Base-by-base conservation (phyloP, 1,140 invertebrate genomes). In the Cherax destructor region DNA sequence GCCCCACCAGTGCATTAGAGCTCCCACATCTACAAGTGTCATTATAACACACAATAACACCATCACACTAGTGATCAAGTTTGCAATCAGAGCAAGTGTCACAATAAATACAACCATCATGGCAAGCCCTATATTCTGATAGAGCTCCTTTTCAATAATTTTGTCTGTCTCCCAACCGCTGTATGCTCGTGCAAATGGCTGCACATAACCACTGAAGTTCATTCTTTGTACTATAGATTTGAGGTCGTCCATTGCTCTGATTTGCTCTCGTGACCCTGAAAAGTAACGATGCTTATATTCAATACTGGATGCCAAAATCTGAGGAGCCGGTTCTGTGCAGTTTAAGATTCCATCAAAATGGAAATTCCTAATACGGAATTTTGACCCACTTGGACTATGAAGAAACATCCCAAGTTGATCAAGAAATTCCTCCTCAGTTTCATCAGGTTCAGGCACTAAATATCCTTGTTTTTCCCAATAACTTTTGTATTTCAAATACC, bases 1-100 rank as follows among this genome's bases (percentile, higher is more conserved):
- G 10, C 97, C 97, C 97, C 97, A 97, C 87, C 96, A 96, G 88
- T 96, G 96, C 97, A 98, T 97, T 93, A 96, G 97, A 4, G 97
- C 98, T 91, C 97, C 96, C 61, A 98, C 97, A 94, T 97, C 97
- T 49, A 95, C 95, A 94, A 97, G 95, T 3, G 97, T 98, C 92
- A 97, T 95, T 56, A 97, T 94, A 76, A 97, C 97, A 94, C 97
- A 97, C 76, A 96, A 94, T 93, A 97, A 96, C 93, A 97, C 97
- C 96, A 97, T 97, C 91, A 96, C 95, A 95, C 90, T 92, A 16
- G 86, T 84, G 96, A 97, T 88, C 96, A 97, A 94, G 94, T 98
- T 97, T n/a, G 97, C 97, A 93, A 98, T 97, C 24, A 98, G 94
- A 4, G 98, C 93, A 1, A 97, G 94, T 16, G 97, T 98, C 76